Evolutionary conservation across 2,797 vertebrate species (phyloP).

Genomic region (Hirundo rustica): DNA sequence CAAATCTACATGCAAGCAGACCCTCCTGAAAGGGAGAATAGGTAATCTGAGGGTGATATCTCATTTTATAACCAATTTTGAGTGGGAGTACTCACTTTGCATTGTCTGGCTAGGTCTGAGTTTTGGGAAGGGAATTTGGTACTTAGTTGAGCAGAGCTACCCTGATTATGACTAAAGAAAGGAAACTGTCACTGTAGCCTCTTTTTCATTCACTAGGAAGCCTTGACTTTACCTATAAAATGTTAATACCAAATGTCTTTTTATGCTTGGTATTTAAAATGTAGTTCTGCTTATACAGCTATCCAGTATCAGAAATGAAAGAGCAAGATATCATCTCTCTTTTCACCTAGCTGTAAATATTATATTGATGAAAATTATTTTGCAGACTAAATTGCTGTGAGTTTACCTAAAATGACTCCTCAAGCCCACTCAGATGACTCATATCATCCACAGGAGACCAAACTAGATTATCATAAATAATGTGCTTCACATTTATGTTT

Average conservation of each 20-base stretch:
- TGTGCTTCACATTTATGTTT: slow-evolving; percentile 28
- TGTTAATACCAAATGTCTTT: not conserved
- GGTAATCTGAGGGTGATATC: not conserved
- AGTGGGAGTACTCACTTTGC: not conserved
- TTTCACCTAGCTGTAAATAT: not conserved
- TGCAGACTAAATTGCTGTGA: slow-evolving; percentile 16
- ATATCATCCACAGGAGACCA: slow-evolving; percentile 27
- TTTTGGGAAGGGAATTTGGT: slow-evolving; percentile 25
- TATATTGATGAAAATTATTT: not conserved
- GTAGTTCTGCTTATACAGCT: not conserved
- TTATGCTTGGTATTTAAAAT: not conserved
- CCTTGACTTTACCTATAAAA: not conserved
- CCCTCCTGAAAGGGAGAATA: not conserved
- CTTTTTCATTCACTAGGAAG: not conserved
- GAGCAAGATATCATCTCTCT: not conserved
- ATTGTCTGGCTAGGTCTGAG: not conserved
- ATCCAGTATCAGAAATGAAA: not conserved
- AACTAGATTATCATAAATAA: slow-evolving; percentile 61
- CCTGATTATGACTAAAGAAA: not conserved
- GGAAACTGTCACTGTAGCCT: not conserved
- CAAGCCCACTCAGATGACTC: slow-evolving; percentile 59
- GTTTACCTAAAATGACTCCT: slow-evolving; percentile 54
- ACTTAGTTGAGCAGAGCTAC: not conserved
- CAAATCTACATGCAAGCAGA: not conserved
- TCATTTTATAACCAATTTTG: not conserved